Evolutionary conservation across 1,140 invertebrate genomes (phyloP).

Genomic region (Batillaria attramentaria): DNA sequence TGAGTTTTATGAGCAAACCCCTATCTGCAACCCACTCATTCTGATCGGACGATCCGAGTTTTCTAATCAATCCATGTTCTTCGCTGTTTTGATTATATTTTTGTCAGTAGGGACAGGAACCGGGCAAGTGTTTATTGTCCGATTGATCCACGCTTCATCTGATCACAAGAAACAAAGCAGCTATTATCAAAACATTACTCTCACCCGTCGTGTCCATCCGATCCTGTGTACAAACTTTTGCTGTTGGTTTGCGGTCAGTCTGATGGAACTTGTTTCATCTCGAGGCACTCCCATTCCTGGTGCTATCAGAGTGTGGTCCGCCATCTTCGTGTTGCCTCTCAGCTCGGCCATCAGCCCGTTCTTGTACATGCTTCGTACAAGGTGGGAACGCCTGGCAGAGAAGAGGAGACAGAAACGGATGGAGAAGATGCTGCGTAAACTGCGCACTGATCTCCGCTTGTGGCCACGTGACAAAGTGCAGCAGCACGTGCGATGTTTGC

Average conservation of each 20-base stretch:
- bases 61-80: constrained; percentile 41
- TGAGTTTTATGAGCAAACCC: constrained; percentile 45
- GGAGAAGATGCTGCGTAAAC: too few relatives aligned
- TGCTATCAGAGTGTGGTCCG: constrained; percentile 47
- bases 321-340: constrained; percentile 48
- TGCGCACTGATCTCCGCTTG: too few relatives aligned
- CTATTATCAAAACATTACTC: constrained; percentile 23
- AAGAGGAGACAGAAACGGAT: too few relatives aligned
- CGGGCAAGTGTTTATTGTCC: constrained; percentile 40
- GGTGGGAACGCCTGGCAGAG: too few relatives aligned
- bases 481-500: too few relatives aligned
- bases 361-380: too few relatives aligned
- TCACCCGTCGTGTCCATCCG: constrained; percentile 40
- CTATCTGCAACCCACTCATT: constrained; percentile 39
- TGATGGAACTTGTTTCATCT: constrained; percentile 37
- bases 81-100: constrained; percentile 43
- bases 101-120: constrained; percentile 41
- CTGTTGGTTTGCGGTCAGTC: constrained; percentile 33
- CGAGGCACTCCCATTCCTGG: constrained; percentile 38
- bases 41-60: constrained; percentile 33
- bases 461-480: too few relatives aligned
- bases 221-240: constrained; percentile 40
- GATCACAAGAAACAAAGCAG: neutral
- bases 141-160: neutral
- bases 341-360: constrained; percentile 52